A percentile compares a stretch with the other conserved stretches of the same genome.
These are phyloP conservation scores for Macrophya annulata DNA, from an alignment of 2,888 invertebrate species.

Conservation along the genomic window DNA sequence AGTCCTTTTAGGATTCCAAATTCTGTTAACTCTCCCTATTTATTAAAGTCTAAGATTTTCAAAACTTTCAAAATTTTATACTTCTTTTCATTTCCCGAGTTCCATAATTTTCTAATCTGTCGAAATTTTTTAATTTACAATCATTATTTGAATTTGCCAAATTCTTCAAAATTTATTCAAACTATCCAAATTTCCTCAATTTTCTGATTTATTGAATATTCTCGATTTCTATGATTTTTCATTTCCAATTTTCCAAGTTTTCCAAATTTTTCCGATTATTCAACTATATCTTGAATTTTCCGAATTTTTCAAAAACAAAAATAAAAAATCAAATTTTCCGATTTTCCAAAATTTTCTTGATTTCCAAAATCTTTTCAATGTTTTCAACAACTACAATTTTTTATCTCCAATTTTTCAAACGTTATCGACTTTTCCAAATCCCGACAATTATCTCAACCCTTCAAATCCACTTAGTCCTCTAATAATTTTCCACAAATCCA, in stretches of 20 bases:
- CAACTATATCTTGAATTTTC: background rate
- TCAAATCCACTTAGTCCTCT: background rate
- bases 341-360: background rate
- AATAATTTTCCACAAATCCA: background rate
- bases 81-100: background rate
- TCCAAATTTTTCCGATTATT: background rate
- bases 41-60: background rate
- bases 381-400: no score
- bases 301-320: no score
- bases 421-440: background rate
- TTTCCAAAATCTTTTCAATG: no score
- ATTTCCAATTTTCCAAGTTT: background rate
- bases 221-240: no score
- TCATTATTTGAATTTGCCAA: background rate
- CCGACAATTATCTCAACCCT: no score
- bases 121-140: background rate
- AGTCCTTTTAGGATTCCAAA: background rate
- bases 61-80: background rate
- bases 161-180: background rate
- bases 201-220: background rate
- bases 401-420: no score
- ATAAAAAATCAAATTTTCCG: no score
- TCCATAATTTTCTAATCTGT: background rate
- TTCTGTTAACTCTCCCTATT: background rate
- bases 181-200: background rate